A percentile compares a stretch with the other conserved stretches of the same genome.
These are phyloP conservation scores for Crotalus tigris DNA, from an alignment of 2,113 vertebrate species.

Conservation along the genomic window DNA sequence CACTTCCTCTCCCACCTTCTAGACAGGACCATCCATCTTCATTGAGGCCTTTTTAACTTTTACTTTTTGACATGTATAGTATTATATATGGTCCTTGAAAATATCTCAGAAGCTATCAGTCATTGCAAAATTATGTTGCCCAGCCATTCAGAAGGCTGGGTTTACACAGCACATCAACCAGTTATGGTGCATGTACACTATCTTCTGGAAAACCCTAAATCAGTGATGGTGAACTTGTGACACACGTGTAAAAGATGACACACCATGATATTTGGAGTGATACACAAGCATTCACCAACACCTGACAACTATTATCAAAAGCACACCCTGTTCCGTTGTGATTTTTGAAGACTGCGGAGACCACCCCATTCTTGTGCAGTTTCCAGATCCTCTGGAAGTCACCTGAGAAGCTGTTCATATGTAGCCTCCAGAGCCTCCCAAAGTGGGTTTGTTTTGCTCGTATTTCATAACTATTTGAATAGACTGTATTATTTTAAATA, in stretches of 20 bases:
- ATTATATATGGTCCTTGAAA: background rate
- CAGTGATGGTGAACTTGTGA: background rate
- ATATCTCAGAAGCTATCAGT: background rate
- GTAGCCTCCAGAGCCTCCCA: background rate
- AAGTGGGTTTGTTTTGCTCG: background rate
- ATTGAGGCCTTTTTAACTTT: background rate
- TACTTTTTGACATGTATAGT: background rate
- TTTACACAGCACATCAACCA: background rate
- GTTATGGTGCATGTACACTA: background rate
- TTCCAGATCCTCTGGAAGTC: background rate
- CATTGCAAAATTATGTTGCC: background rate
- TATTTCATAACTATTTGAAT: background rate
- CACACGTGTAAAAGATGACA: background rate
- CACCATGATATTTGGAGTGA: background rate
- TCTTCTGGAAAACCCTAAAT: background rate
- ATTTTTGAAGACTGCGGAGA: background rate
- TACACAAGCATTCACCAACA: background rate
- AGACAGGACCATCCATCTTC: background rate
- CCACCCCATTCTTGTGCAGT: background rate
- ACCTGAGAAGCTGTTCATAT: background rate
- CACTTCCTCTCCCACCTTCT: background rate
- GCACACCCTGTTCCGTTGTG: background rate
- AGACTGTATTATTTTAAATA: background rate
- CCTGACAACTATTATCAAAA: background rate
- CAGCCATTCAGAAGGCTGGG: background rate